Conservation (phyloP, 2,113 vertebrate genomes). For the Aldabrachelys gigantea region DNA sequence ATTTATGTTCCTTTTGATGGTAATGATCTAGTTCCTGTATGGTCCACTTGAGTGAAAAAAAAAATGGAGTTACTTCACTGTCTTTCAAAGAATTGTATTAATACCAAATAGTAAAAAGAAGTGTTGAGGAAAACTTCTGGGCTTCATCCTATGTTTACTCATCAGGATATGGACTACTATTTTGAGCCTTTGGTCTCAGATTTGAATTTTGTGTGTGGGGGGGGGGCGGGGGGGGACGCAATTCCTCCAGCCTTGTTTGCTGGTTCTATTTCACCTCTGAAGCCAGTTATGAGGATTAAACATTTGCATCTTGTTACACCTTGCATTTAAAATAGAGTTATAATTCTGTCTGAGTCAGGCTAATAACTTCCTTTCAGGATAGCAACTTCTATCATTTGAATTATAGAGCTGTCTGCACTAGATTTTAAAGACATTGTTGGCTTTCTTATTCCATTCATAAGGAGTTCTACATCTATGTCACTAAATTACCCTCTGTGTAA, state of each 20-base stretch:
- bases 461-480: neutral
- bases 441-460: neutral
- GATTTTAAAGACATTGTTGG: neutral
- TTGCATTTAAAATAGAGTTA: neutral
- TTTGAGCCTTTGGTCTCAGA: neutral
- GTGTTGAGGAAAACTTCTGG: neutral
- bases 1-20: slow-evolving; percentile 66
- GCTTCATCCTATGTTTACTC: neutral
- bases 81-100: slow-evolving; percentile 20
- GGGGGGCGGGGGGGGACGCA: neutral
- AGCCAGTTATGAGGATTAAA: neutral
- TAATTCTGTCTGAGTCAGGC: neutral
- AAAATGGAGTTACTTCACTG: neutral
- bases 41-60: slow-evolving; percentile 33
- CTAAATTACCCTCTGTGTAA: neutral
- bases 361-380: neutral
- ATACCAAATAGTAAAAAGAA: neutral
- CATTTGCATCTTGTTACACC: neutral
- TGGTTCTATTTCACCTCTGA: neutral
- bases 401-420: neutral
- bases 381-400: neutral
- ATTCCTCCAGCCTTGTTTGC: neutral
- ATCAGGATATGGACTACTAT: neutral
- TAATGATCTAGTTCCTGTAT: slow-evolving; percentile 60
- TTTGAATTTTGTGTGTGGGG: neutral